A percentile compares a stretch with the other conserved stretches of the same genome.
phyloP scores from a whole-genome alignment of 30 jellyfish, hydroid and myxozoan species.

The Aurelia aurita complex sp. Pacific region DNA sequence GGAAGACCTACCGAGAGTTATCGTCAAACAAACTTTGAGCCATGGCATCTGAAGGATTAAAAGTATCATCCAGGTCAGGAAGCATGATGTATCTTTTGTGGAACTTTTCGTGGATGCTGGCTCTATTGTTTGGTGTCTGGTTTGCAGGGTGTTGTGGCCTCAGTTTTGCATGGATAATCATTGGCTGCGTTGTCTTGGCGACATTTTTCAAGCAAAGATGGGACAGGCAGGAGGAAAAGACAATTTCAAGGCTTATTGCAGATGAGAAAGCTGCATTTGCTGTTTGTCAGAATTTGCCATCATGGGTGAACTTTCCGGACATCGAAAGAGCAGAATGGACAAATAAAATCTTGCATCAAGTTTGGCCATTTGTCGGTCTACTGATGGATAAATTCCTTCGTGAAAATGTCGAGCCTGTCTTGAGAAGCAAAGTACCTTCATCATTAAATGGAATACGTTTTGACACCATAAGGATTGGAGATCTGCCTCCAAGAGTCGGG shows the following conservation, averaged over 20 bases:
- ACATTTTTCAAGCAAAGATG: constrained; percentile 24
- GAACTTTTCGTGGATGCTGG: constrained; percentile 37
- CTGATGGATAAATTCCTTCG: constrained; percentile 48
- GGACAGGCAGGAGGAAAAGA: constrained; percentile 27
- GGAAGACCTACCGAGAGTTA: neutral
- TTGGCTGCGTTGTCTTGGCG: constrained; percentile 27
- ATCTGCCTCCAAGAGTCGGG: constrained; percentile 72
- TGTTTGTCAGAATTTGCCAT: constrained; percentile 43
- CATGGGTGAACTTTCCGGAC: constrained; percentile 82
- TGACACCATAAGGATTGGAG: constrained; percentile 71
- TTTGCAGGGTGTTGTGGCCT: constrained; percentile 46
- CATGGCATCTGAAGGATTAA: neutral
- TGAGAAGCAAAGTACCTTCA: constrained; percentile 63
- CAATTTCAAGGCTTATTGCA: constrained; percentile 34
- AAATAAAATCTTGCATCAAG: constrained; percentile 56
- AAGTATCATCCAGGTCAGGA: neutral
- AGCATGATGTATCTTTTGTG: neutral
- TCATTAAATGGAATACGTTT: constrained; percentile 64
- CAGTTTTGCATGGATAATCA: constrained; percentile 64
- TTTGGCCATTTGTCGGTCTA: constrained; percentile 77
- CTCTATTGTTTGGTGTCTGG: constrained; percentile 45
- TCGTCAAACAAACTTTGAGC: neutral
- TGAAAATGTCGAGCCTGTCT: constrained; percentile 63
- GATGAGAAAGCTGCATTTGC: constrained; percentile 38
- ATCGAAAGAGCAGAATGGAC: constrained; percentile 83